phyloP scores from a whole-genome alignment of 2,888 invertebrate genomes.

The Drosophila conformis region DNA sequence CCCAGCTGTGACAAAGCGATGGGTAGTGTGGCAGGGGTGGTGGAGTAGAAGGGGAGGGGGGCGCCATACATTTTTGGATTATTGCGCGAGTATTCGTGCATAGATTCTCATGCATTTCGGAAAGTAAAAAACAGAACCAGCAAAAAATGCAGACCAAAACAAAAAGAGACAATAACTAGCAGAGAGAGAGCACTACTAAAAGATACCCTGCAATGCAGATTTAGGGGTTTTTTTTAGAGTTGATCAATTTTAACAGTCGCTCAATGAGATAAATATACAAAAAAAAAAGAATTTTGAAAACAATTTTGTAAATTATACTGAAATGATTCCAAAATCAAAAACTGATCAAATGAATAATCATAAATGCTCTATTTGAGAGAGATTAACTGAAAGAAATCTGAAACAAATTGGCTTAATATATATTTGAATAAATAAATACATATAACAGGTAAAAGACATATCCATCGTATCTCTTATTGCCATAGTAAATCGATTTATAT shows the following conservation, averaged over 20 bases:
- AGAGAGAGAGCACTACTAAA: conserved; percentile 8
- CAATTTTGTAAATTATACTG: too few species aligned
- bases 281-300: too few species aligned
- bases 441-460: not conserved
- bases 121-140: conserved; percentile 63
- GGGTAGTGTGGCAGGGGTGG: not conserved
- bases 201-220: not conserved
- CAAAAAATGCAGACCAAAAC: conserved; percentile 6
- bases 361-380: not conserved
- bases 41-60: conserved; percentile 1
- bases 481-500: not conserved
- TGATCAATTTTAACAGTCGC: not conserved
- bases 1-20: conserved; percentile 7
- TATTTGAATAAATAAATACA: not conserved
- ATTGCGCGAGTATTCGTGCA: conserved; percentile 68
- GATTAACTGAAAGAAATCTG: not conserved
- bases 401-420: not conserved
- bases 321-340: too few species aligned
- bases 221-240: not conserved
- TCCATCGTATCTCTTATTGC: not conserved
- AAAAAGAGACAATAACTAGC: conserved; percentile 13
- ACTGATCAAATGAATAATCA: too few species aligned
- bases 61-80: conserved; percentile 72
- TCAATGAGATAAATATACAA: not conserved
- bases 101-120: conserved; percentile 74